Evolutionary conservation across 2,797 vertebrate genomes (phyloP).

Genomic region (Limosa lapponica): DNA sequence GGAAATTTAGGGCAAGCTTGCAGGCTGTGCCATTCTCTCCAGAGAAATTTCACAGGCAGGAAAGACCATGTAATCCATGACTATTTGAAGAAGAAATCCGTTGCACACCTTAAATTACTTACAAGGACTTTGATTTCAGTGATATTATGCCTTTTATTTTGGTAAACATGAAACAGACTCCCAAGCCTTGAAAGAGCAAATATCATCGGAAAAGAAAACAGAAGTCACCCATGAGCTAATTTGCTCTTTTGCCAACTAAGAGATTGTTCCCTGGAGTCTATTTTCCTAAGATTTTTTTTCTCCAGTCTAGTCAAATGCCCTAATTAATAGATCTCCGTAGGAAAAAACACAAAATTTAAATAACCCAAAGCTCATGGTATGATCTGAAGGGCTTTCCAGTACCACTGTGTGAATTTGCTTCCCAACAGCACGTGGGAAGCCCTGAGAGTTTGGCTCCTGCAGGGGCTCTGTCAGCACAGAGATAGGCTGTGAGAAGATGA

Average conservation of each 20-base stretch:
- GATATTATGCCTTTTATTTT: neutral
- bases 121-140: neutral
- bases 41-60: neutral
- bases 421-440: neutral
- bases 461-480: neutral
- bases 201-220: neutral
- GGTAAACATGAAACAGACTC: neutral
- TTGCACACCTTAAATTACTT: neutral
- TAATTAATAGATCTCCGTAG: constrained; percentile 23
- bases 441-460: neutral
- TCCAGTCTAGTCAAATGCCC: neutral
- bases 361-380: neutral
- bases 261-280: neutral
- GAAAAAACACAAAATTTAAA: neutral
- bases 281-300: neutral
- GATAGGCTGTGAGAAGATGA: neutral
- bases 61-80: neutral
- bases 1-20: neutral
- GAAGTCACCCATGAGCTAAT: constrained; percentile 11
- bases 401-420: neutral
- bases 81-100: neutral
- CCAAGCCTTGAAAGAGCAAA: neutral
- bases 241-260: neutral
- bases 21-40: neutral
- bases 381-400: neutral